Base-by-base conservation (phyloP, 2,797 vertebrate species). In the Danio jaintianensis region DNA sequence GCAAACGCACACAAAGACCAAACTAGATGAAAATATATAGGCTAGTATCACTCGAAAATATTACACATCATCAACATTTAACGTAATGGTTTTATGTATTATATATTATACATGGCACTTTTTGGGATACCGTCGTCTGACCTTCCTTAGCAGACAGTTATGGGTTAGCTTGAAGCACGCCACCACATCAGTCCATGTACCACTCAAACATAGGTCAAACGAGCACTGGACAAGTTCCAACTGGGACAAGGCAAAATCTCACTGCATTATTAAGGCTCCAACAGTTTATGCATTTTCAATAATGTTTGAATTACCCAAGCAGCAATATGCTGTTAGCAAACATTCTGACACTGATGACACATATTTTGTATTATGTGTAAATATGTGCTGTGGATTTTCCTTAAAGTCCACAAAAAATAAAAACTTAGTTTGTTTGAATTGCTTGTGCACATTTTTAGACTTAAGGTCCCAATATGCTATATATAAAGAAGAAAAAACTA, bases 211-310 rank as follows among this genome's bases (percentile, higher is more conserved):
- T 58, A 43, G 80, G 79, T 86, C 79, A 81, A 56, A 15, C 48
- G 75, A 74, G 62, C 18, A 5, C 12, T 84, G 88, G 86, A 82
- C 52, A 0, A 45, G 20, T 70, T 83, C 86, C 85, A 90, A 40
- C 45, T 77, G 56, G 70, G 66, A 45, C 64, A 22, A 15, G 18
- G 11, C 80, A 68, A 78, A 61, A 75, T 69, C 53, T 63, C 7
- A 38, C 12, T 18, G 67, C 64, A 13, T 74, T 6, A 22, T 29
- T 53, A 48, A 5, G 10, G 3, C 29, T 29, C 29, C 3, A 29
- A 29, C 29, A 29, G 29, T 29, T 29, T 29, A 29, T 29, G 1
- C 29, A 29, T 29, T 29, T 29, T 29, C 29, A 29, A 29, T 29
- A 29, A 29, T 29, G 29, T 29, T 29, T 29, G 1, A 29, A 29